Conservation (phyloP, 1,140 invertebrate species). For the Orussus abietinus region DNA sequence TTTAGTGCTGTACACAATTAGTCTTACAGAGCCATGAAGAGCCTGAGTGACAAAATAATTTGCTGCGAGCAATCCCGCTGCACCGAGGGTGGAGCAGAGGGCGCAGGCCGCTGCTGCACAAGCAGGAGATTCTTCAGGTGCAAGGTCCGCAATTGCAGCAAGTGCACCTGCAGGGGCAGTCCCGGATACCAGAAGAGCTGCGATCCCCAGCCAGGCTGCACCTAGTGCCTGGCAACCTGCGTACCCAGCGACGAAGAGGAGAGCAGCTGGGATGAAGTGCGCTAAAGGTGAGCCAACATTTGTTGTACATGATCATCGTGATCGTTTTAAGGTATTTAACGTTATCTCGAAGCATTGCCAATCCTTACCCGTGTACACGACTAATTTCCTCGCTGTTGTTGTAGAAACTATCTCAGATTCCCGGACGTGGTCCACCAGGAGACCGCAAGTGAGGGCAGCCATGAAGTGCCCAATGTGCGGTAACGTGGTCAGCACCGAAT, state of each 20-base stretch:
- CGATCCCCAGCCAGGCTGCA: conserved; percentile 58
- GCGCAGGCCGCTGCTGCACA: conserved; percentile 57
- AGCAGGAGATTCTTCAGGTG: conserved; percentile 52
- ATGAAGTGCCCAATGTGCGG: conserved; percentile 60
- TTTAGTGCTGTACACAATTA: neutral
- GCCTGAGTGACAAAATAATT: conserved; percentile 60
- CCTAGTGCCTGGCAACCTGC: conserved; percentile 60
- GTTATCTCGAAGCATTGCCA: neutral
- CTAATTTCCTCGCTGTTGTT: conserved; percentile 58
- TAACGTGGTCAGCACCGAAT: conserved; percentile 56
- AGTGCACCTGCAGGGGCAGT: conserved; percentile 58
- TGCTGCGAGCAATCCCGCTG: conserved; percentile 57
- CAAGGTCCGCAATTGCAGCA: conserved; percentile 58
- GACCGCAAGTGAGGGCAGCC: conserved; percentile 57
- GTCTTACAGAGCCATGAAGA: conserved; percentile 57
- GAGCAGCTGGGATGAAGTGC: conserved; percentile 58
- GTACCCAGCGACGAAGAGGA: conserved; percentile 60
- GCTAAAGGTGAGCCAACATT: conserved; percentile 47
- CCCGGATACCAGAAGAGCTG: conserved; percentile 56
- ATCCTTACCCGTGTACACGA: conserved; percentile 58
- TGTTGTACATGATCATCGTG: too few relatives aligned
- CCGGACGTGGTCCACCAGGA: conserved; percentile 58
- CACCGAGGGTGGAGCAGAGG: conserved; percentile 57
- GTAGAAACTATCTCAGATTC: conserved; percentile 57
- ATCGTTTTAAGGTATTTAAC: conserved; percentile 3